Percentiles rank a stretch among this genome's conserved stretches.
These are phyloP conservation scores for Cladorhizidae sp. DNA, from an alignment of 37 sponge, comb jelly and placozoan genomes.

Conservation along the genomic window DNA sequence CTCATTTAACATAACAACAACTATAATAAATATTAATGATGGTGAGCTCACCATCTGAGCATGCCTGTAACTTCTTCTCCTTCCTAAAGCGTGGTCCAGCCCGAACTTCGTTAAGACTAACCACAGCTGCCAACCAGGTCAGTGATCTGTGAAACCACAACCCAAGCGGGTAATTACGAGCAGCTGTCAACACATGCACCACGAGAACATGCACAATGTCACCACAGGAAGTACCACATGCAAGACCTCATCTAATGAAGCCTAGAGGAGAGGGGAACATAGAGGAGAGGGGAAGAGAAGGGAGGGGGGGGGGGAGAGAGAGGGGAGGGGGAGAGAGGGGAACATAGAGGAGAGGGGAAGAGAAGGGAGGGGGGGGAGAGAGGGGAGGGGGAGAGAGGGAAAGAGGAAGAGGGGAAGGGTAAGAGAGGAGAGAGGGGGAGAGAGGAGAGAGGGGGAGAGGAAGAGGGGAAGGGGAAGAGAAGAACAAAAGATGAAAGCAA, in stretches of 20 bases:
- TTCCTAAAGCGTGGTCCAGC: constrained; percentile 60
- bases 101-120: constrained; percentile 62
- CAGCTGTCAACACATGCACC: neutral
- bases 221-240: no score
- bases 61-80: constrained; percentile 6
- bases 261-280: no score
- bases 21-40: no score
- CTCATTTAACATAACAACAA: no score
- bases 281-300: no score
- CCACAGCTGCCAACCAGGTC: constrained; percentile 78
- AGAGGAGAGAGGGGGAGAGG: neutral
- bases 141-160: constrained; percentile 39
- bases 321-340: no score
- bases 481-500: neutral
- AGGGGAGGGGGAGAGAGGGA: neutral
- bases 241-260: no score
- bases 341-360: no score
- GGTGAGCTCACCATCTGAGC: constrained; percentile 57
- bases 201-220: neutral
- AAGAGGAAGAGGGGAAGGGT: neutral
- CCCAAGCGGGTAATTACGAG: no score
- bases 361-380: no score
- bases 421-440: no score
- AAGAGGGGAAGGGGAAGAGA: neutral
- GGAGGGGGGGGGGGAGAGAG: no score